A percentile compares a stretch with the other conserved stretches of the same genome.
phyloP scores from a whole-genome alignment of 2,113 vertebrate genomes.

The Grus americana region DNA sequence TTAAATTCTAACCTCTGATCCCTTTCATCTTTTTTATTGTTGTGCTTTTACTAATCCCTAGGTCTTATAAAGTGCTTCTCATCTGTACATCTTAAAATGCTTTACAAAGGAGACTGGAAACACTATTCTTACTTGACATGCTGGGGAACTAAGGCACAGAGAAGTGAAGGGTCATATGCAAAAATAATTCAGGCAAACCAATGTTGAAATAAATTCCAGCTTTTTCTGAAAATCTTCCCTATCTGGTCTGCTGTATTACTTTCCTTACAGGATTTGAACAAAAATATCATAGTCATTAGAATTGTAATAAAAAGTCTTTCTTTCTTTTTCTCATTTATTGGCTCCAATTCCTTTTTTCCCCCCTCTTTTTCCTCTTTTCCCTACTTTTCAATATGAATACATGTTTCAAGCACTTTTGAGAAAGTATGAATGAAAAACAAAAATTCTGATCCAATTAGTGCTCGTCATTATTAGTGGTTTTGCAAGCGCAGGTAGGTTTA shows the following conservation, averaged over 20 bases:
- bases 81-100: background rate
- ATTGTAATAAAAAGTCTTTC: fast-evolving
- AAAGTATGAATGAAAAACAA: background rate
- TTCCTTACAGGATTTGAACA: background rate
- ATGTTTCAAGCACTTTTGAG: background rate
- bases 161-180: background rate
- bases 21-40: conserved; percentile 49
- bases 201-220: background rate
- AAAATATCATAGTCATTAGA: background rate
- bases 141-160: background rate
- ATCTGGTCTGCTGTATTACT: background rate
- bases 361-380: fast-evolving
- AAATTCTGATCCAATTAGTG: background rate
- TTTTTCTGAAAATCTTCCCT: background rate
- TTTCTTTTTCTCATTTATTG: background rate
- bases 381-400: background rate
- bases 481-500: background rate
- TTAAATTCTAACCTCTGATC: conserved; percentile 49
- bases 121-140: background rate
- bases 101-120: background rate
- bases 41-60: conserved; percentile 33
- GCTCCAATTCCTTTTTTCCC: fast-evolving
- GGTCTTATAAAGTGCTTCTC: conserved; percentile 21
- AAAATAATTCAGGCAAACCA: background rate
- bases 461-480: background rate